Evolutionary conservation across 2,113 vertebrate species (phyloP), one percentile per base, ranked within the genome.

Genomic region (Proterorhinus semilunaris): DNA sequence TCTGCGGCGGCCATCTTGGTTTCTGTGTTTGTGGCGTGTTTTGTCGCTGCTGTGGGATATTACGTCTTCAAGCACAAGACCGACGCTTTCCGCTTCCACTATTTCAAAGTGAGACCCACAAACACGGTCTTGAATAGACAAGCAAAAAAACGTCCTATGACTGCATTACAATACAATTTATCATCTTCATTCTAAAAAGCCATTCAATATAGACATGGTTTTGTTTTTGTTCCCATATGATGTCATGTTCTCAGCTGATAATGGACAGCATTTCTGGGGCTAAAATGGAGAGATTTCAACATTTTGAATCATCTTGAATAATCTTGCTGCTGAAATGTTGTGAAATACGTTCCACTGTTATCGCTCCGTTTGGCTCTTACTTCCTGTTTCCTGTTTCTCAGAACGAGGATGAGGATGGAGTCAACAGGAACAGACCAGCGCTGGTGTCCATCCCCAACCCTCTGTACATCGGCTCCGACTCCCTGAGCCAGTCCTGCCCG

Each of bases 391-490:
- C 42, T 6, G 13, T 61, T 63, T 13, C 2, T 44, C 47, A 93
- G 92, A 84, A 94, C 6, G 92, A 92, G 1, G 92, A 93, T 1
- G 93, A 93, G 0, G 92, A 92, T 63, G 78, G 70, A 72, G 63
- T 80, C 21, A 59, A 67, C 59, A 83, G 83, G 11, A 77, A 27
- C n/a, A 94, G 86, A 50, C 93, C 94, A 1, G 83, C 93, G 1
- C 76, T 95, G 63, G 91, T 96, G 27, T 94, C 94, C 8, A 92
- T 96, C 64, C 94, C 94, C 1, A 96, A 96, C 80, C 95, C 95
- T 3, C 85, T 95, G 66, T 96, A 94, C 83, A 91, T 80, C 16
- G 93, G 91, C 62, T 90, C 86, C 1, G 92, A 80, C 12, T 83
- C 85, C 10, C 92, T 95, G 12, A 71, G 75, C 15, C 93, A 95